These are phyloP conservation scores for Oryctes rhinoceros DNA, from an alignment of 1,140 invertebrate genomes.

Conservation along the genomic window DNA sequence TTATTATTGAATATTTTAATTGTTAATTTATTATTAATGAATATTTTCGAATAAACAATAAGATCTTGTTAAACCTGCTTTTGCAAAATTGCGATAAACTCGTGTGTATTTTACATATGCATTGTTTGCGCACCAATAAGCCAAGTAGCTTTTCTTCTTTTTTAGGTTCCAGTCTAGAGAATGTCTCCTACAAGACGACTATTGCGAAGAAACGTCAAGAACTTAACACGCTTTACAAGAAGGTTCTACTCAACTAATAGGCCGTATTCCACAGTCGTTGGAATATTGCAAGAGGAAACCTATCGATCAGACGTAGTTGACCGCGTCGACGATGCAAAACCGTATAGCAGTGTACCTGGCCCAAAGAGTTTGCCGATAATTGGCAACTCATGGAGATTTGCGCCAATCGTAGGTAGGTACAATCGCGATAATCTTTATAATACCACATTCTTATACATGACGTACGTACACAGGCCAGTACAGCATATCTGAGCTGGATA, in stretches of 20 bases:
- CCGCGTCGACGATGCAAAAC: slow-evolving; percentile 56
- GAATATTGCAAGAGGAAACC: slow-evolving; percentile 43
- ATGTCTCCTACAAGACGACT: not conserved
- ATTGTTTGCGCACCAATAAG: too few relatives aligned
- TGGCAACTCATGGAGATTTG: slow-evolving; percentile 84
- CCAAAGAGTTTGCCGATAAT: slow-evolving; percentile 78
- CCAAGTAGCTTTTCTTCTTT: not conserved
- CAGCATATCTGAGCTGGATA: slow-evolving; percentile 77
- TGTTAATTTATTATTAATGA: too few relatives aligned
- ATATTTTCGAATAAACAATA: too few relatives aligned
- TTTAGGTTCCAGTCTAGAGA: not conserved
- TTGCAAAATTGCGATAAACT: too few relatives aligned
- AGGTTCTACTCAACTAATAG: slow-evolving; percentile 53
- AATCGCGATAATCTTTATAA: not conserved
- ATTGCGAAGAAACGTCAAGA: not conserved
- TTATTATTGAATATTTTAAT: too few relatives aligned
- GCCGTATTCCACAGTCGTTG: slow-evolving; percentile 49
- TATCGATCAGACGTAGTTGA: slow-evolving; percentile 33
- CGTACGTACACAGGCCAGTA: slow-evolving; percentile 68
- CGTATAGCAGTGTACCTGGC: slow-evolving; percentile 78
- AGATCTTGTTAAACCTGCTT: too few relatives aligned
- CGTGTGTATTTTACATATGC: too few relatives aligned
- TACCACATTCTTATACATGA: not conserved
- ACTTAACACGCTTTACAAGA: slow-evolving; percentile 6
- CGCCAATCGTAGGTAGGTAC: slow-evolving; percentile 70